Conservation (phyloP, 2,797 vertebrate genomes). For the Pampus argenteus region DNA sequence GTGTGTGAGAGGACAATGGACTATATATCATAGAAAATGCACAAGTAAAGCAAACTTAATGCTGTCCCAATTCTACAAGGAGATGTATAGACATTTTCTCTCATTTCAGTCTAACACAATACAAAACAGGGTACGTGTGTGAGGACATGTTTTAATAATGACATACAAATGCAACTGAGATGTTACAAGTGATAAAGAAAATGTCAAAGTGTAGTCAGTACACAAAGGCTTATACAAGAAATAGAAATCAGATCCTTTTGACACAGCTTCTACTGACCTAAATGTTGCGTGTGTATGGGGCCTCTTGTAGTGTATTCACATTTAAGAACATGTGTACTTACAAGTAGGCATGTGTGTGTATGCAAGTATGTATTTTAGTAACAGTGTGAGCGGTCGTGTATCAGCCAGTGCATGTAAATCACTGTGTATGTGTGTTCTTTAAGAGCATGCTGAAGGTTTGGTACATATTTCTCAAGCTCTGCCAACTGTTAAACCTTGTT, state of each 20-base stretch:
- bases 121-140: constrained; percentile 1
- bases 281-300: background rate
- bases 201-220: background rate
- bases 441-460: constrained; percentile 53
- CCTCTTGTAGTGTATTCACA: background rate
- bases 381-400: background rate
- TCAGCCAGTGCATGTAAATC: constrained; percentile 19
- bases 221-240: constrained; percentile 23
- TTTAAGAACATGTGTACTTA: constrained; percentile 13
- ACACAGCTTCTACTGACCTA: background rate
- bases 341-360: constrained; percentile 19
- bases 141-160: background rate
- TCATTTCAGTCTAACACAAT: constrained; percentile 9
- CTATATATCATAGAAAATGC: constrained; percentile 60
- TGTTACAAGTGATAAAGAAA: constrained; percentile 2
- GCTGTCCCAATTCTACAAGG: constrained; percentile 20
- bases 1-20: constrained; percentile 50
- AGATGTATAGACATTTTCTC: constrained; percentile 45
- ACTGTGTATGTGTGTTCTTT: constrained; percentile 37
- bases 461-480: constrained; percentile 51
- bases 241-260: constrained; percentile 6
- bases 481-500: constrained; percentile 75
- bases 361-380: constrained; percentile 24
- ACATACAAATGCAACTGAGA: constrained; percentile 1
- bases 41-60: constrained; percentile 61